Evolutionary conservation across 2,113 vertebrate species (phyloP).

Genomic region (Scalopus aquaticus): DNA sequence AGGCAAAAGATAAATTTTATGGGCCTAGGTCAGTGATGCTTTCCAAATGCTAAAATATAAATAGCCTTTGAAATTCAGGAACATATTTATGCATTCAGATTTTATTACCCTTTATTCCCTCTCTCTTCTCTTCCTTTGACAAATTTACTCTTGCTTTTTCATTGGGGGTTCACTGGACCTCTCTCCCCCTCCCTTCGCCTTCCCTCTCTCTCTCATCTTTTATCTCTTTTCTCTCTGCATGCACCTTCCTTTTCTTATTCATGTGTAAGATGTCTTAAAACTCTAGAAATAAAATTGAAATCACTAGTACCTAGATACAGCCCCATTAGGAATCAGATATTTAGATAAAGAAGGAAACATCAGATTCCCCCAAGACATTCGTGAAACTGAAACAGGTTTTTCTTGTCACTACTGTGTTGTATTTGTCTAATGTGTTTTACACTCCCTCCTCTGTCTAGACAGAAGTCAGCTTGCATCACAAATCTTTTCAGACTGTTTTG

Average conservation of each 20-base stretch:
- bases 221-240: not conserved
- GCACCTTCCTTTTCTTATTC: not conserved
- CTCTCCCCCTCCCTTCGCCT: too few species aligned
- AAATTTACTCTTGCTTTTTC: not conserved
- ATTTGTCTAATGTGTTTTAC: conserved; percentile 85
- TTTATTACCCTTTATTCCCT: conserved; percentile 37
- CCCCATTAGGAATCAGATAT: conserved; percentile 40
- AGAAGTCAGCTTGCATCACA: conserved; percentile 84
- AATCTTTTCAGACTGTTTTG: conserved; percentile 84
- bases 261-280: not conserved
- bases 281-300: conserved; percentile 35
- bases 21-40: not conserved
- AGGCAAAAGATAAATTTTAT: conserved; percentile 56
- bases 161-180: too few species aligned
- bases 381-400: conserved; percentile 65
- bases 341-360: conserved; percentile 57
- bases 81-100: conserved; percentile 41
- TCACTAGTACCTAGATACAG: not conserved
- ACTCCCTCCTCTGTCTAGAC: conserved; percentile 88
- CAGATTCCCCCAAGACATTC: conserved; percentile 53
- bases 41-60: conserved; percentile 59
- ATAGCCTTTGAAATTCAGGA: conserved; percentile 60
- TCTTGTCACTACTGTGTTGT: conserved; percentile 70
- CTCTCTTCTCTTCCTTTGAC: not conserved
- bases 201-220: too few species aligned